Base-by-base conservation (phyloP, 1,140 invertebrate species). In the Drosophila orosa region DNA sequence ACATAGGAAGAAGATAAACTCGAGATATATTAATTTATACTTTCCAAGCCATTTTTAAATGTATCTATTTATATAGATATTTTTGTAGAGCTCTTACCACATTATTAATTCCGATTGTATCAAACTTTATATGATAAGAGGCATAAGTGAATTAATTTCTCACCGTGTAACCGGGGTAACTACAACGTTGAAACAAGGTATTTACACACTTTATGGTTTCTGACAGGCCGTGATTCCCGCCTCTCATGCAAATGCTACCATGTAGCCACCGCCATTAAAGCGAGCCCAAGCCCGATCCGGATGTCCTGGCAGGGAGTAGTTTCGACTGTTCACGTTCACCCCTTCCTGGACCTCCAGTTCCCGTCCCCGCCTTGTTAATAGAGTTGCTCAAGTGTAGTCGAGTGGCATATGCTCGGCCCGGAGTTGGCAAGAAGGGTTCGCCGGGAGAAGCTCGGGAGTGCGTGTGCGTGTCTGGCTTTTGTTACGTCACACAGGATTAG, bases 191-290 rank as follows among this genome's bases (percentile, higher is more conserved):
- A 57, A 78, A 69, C 66, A 68, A 74, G 54, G 79, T 73, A 83
- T 89, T 89, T 89, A 79, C 86, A 80, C 80, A 89, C 84, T 89
- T 89, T 89, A 89, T 89, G 84, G 84, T 89, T 89, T 89, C 84
- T 84, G 84, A 87, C 84, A 71, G 86, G 73, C 80, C 77, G 85
- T 87, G 84, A 87, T 87, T 86, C 47, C 56, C 22, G 42, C 78
- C 39, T 58, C 50, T 60, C 52, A 87, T 80, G 76, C 83, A 82
- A 83, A 87, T 83, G 56, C 61, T 39, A 47, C n/a, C 73, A 31
- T 52, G 37, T 75, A 45, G 48, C 52, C 29, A 24, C 40, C 40
- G 48, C 71, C 80, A 86, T 86, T 89, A 87, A 83, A 87, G 54
- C 60, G 79, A 68, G 66, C 69, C 68, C 50, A n/a, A 22, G 31